These are phyloP conservation scores for Drosophila santomea DNA, from an alignment of 1,140 invertebrate genomes.

Conservation along the genomic window DNA sequence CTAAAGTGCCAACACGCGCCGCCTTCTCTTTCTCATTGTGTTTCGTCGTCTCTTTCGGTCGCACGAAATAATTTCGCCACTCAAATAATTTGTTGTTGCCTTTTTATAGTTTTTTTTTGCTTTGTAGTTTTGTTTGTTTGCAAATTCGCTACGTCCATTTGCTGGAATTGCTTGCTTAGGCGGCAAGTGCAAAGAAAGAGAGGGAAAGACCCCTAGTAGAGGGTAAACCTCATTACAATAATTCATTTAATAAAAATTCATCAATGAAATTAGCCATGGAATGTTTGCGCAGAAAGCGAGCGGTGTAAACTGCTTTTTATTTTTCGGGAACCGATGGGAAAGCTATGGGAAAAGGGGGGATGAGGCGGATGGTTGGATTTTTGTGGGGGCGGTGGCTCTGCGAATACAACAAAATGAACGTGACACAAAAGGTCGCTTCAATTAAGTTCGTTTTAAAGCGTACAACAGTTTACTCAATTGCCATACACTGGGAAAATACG, in stretches of 20 bases:
- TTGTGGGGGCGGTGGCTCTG: conserved; percentile 12
- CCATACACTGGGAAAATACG: conserved; percentile 30
- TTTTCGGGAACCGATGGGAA: neutral
- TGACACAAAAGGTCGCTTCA: conserved; percentile 75
- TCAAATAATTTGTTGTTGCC: conserved; percentile 40
- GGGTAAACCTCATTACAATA: conserved; percentile 68
- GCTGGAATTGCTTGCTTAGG: conserved; percentile 43
- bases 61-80: conserved; percentile 51
- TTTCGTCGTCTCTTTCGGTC: conserved; percentile 15
- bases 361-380: neutral
- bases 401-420: conserved; percentile 41
- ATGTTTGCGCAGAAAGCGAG: conserved; percentile 22
- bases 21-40: conserved; percentile 17
- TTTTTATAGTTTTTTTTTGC: conserved; percentile 11
- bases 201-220: conserved; percentile 24
- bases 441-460: conserved; percentile 70
- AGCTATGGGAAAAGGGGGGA: neutral
- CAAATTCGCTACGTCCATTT: conserved; percentile 39
- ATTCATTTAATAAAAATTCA: conserved; percentile 81
- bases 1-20: conserved; percentile 76
- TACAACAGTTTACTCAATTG: conserved; percentile 55
- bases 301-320: neutral
- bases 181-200: conserved; percentile 19
- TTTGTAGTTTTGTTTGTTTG: conserved; percentile 36
- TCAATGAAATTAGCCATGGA: conserved; percentile 76